Base-by-base conservation (phyloP, 2,113 vertebrate genomes). In the Siniperca knerii region DNA sequence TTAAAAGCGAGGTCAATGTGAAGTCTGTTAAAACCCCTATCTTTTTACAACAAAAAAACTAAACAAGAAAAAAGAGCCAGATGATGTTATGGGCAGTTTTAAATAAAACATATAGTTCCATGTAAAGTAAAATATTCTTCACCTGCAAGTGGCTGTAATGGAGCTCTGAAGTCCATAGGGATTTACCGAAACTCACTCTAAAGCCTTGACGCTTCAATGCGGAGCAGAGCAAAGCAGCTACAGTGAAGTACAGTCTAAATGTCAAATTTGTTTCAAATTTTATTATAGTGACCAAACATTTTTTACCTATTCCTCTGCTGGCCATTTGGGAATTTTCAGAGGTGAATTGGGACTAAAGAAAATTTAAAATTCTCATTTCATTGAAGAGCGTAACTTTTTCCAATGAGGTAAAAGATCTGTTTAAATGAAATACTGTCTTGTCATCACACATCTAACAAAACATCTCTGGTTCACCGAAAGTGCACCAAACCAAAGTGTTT, bases 121-220 rank as follows among this genome's bases (percentile, higher is more conserved):
- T 40, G 20, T 46, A 44, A 60, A 68, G 12, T 79, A 46, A 69
- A 69, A 69, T 33, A 58, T 54, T 69, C 40, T 68, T 69, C 65
- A 70, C 40, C 55, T 58, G 64, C 37, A 48, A 60, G 42, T 69
- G 40, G 40, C 25, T 48, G 10, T 57, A 60, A 95, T 94, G 93
- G 95, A 92, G 94, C 93, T 93, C 88, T 95, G 96, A 96, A 91
- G 94, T 96, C 95, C 92, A 95, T 78, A 96, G 94, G 95, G 90
- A 96, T 97, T 94, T 95, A 95, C 88, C 93, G 77, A 92, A 91
- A 92, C 88, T 92, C 88, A 87, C 82, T 88, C 76, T 90, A 90
- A 90, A 87, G 50, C 87, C 81, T 89, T 83, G 84, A 75, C n/a
- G 82, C 84, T 89, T 88, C 75, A 62, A 77, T 91, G 87, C 87